Evolutionary conservation across 2,888 invertebrate genomes (phyloP).

Genomic region (Amiota minor): DNA sequence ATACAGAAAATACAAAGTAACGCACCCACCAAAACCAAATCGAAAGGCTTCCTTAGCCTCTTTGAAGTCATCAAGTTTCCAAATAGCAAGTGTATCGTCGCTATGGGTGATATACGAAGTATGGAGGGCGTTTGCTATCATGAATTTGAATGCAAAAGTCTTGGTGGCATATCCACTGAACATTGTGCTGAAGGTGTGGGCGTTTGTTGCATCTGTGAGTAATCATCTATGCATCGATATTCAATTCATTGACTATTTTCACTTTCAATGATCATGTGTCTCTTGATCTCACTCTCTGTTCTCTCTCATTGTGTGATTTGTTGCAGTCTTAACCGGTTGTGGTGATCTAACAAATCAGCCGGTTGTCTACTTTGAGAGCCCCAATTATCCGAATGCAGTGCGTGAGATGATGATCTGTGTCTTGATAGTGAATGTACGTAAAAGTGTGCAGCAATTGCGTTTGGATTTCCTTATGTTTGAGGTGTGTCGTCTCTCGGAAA

Average conservation of each 20-base stretch:
- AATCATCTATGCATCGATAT: background rate
- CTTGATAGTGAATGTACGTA: constrained; percentile 77
- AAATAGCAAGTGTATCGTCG: constrained; percentile 77
- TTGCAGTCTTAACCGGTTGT: constrained; percentile 79
- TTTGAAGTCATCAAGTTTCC: constrained; percentile 83
- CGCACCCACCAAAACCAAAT: constrained; percentile 49
- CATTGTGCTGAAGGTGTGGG: constrained; percentile 83
- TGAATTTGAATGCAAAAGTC: constrained; percentile 78
- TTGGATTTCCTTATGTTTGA: constrained; percentile 82
- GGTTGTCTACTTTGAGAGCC: constrained; percentile 83
- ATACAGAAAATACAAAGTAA: constrained; percentile 54
- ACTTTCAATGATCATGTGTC: background rate
- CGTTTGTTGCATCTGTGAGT: constrained; percentile 84
- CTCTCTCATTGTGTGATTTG: background rate
- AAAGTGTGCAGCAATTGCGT: constrained; percentile 79
- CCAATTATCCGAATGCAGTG: constrained; percentile 79
- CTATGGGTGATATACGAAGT: constrained; percentile 73
- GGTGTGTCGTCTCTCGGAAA: constrained; percentile 74
- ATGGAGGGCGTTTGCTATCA: constrained; percentile 83
- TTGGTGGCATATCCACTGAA: constrained; percentile 79
- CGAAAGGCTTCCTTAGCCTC: constrained; percentile 78
- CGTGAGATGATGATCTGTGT: constrained; percentile 79
- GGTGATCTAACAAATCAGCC: constrained; percentile 78
- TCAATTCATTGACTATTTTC: background rate
- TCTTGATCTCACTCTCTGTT: background rate